Evolutionary conservation across 2,113 vertebrate genomes (phyloP), one percentile per base, ranked within the genome.

Genomic region (Talpa occidentalis): DNA sequence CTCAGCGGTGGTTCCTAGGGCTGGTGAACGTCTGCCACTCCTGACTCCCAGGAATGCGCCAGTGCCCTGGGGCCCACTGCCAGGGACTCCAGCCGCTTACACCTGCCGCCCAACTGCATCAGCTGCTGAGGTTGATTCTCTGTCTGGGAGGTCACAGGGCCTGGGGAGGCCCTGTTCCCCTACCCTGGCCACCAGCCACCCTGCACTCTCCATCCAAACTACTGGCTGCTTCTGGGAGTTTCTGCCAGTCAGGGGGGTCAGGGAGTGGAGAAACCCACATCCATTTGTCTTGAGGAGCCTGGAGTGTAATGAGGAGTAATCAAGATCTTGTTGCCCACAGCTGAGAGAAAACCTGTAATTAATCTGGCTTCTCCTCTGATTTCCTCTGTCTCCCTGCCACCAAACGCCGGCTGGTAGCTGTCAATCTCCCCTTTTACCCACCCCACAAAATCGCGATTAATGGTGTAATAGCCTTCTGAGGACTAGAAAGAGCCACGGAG

Each of bases 251-350:
- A 28, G 49, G 44, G 52, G 49, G n/a, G 52, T 60, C 60, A 35
- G 70, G 89, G 30, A 37, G 44, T 17, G 2, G 67, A 77, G 92
- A 85, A 86, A 52, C 78, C 49, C 74, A 83, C 10, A 28, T 78
- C 74, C 85, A 89, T 95, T 95, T 97, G 92, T 97, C 93, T 95
- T 85, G 70, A 89, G 66, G 85, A 91, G 88, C 64, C 93, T 60
- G 32, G 88, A 88, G 78, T 47, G 4, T 70, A 78, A 5, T 47
- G 52, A 96, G 91, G 82, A 93, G 93, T 96, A 96, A 96, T 96
- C 94, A 96, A 83, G 78, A 92, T 95, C 88, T 78, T 90, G 93
- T 91, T 97, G 89, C 91, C 73, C 69, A 93, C 22, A 85, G 84
- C 59, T 0, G 6, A 87, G 80, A 91, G 81, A 73, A 95, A 90